Base-by-base conservation (phyloP, 2,888 invertebrate species). In the Hypselothyrea guttata region DNA sequence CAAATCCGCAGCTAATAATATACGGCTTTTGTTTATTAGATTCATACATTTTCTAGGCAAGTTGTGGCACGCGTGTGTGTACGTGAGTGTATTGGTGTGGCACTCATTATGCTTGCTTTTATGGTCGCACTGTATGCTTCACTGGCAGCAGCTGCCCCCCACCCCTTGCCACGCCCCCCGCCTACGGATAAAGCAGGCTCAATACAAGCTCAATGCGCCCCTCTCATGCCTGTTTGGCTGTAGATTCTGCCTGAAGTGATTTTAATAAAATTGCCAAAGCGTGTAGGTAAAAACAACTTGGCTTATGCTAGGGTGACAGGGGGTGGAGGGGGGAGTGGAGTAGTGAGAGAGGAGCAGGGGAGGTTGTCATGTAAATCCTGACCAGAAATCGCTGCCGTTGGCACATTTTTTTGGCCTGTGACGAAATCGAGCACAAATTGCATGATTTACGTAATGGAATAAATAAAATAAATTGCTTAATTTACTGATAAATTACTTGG, bases 381-480 rank as follows among this genome's bases (percentile, higher is more conserved):
- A 60, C 41, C 82, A 82, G 70, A 86, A 86, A 82, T 69, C 75
- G 84, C 76, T 79, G 84, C 55, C 77, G 70, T 70, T 75, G 72
- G 76, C 76, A 74, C 49, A 69, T 69, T 72, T 68, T 62, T 69
- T 73, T 68, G 82, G 35, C 49, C 74, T 71, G 67, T 84, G 86
- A 81, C 82, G 84, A 71, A 81, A 81, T 81, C 84, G 73, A 82
- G 78, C 78, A 71, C 86, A 82, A 86, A 81, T 75, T 83, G 75
- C 84, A 77, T 84, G 86, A 87, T 88, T 87, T 86, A 86, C 83
- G 77, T 86, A 86, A 87, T 86, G 87, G 87, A 87, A 88, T 84
- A 88, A 87, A 86, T 84, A 84, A 88, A 86, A 88, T 87, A 87
- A 87, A 87, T 87, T 87, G 87, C 87, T 88, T 87, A 87, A 87